phyloP scores from a whole-genome alignment of 2,113 vertebrate genomes.

The Mesembrinibis cayennensis region DNA sequence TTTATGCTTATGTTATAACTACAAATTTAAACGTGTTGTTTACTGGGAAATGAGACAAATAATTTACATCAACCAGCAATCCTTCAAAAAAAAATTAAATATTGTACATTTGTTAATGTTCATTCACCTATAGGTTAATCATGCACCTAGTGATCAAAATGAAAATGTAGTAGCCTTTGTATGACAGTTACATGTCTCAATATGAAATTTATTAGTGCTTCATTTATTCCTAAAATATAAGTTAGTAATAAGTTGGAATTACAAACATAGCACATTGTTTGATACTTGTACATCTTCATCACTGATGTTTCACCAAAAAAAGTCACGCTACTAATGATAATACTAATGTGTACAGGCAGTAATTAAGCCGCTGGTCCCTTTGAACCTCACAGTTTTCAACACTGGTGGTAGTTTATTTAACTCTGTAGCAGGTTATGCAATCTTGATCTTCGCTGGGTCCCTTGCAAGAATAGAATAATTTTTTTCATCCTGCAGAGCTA shows the following conservation, averaged over 20 bases:
- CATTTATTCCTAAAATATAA: background rate
- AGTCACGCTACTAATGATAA: background rate
- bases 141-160: background rate
- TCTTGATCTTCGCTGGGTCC: accelerated
- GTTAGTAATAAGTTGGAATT: background rate
- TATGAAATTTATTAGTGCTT: background rate
- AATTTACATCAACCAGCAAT: background rate
- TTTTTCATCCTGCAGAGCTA: background rate
- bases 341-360: background rate
- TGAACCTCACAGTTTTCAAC: background rate
- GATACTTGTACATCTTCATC: background rate
- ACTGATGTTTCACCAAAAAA: background rate
- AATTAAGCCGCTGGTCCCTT: background rate
- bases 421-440: background rate
- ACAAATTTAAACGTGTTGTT: background rate
- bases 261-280: background rate
- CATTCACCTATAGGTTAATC: background rate
- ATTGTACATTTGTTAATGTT: background rate
- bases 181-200: background rate
- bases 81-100: background rate
- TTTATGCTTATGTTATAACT: background rate
- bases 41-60: background rate
- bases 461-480: background rate
- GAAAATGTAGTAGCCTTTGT: background rate
- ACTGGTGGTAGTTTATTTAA: background rate